These are phyloP conservation scores for Xestia c-nigrum DNA, from an alignment of 2,888 invertebrate species.

Conservation along the genomic window DNA sequence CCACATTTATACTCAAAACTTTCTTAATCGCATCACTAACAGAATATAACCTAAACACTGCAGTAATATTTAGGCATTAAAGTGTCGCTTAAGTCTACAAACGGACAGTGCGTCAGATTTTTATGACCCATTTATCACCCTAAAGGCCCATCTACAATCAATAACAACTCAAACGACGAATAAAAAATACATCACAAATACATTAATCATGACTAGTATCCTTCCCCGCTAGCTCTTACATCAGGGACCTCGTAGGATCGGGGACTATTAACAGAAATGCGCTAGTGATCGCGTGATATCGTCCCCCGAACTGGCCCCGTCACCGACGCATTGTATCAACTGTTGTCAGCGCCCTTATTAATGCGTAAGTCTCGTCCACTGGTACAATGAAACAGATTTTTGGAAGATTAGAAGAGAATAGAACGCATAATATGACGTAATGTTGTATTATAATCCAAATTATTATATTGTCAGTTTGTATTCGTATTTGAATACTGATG, in stretches of 20 bases:
- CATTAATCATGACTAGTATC: constrained; percentile 44
- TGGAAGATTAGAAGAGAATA: constrained; percentile 36
- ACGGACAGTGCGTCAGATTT: constrained; percentile 1
- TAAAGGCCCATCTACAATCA: constrained; percentile 27
- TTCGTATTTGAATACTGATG: background rate
- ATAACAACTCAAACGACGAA: constrained; percentile 27
- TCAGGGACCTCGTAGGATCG: constrained; percentile 62
- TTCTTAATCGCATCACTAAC: background rate
- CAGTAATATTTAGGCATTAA: background rate
- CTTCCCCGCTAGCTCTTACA: constrained; percentile 56
- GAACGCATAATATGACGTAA: constrained; percentile 9
- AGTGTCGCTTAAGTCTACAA: background rate
- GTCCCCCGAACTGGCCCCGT: constrained; percentile 77
- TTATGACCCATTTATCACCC: constrained; percentile 4
- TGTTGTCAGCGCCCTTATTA: constrained; percentile 60
- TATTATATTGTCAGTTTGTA: background rate
- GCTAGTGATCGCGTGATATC: constrained; percentile 82
- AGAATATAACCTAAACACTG: background rate
- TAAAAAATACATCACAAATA: constrained; percentile 36
- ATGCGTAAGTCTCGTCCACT: constrained; percentile 52
- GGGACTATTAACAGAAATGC: constrained; percentile 85
- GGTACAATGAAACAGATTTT: constrained; percentile 62
- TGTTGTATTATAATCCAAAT: constrained; percentile 13
- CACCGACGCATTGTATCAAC: constrained; percentile 76
- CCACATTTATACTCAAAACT: background rate